Conservation (phyloP, 1,140 invertebrate species). For the Ephestia elutella region DNA sequence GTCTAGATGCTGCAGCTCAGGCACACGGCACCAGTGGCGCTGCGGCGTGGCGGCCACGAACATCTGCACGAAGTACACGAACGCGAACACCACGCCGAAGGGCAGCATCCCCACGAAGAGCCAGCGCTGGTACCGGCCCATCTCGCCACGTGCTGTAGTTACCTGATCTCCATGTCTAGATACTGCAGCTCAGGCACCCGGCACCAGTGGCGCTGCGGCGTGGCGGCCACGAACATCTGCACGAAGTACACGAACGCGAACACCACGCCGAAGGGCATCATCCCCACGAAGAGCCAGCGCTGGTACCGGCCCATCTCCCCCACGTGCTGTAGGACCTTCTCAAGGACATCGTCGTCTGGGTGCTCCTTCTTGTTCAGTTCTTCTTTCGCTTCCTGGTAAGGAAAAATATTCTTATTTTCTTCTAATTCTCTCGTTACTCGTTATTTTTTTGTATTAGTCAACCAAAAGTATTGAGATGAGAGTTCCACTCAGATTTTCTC, state of each 20-base stretch:
- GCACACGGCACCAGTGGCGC: conserved; percentile 77
- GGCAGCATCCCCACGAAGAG: conserved; percentile 75
- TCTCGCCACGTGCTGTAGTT: conserved; percentile 76
- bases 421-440: too few relatives aligned
- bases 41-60: conserved; percentile 78
- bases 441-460: too few relatives aligned
- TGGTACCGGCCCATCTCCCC: conserved; percentile 82
- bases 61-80: conserved; percentile 81
- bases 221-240: conserved; percentile 79
- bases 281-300: conserved; percentile 77
- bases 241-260: conserved; percentile 81
- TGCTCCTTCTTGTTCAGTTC: conserved; percentile 40
- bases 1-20: conserved; percentile 66
- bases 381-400: conserved; percentile 40
- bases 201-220: conserved; percentile 78
- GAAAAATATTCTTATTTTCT: not conserved
- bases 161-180: conserved; percentile 49
- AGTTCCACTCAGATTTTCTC: too few relatives aligned
- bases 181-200: conserved; percentile 70
- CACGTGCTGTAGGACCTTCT: conserved; percentile 76
- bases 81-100: conserved; percentile 76
- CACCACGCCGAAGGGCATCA: conserved; percentile 71
- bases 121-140: conserved; percentile 79
- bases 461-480: too few relatives aligned
- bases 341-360: conserved; percentile 71